Percentiles rank a stretch among this genome's conserved stretches.
phyloP scores from a whole-genome alignment of 2,113 vertebrate species.

The Artemisiospiza belli region DNA sequence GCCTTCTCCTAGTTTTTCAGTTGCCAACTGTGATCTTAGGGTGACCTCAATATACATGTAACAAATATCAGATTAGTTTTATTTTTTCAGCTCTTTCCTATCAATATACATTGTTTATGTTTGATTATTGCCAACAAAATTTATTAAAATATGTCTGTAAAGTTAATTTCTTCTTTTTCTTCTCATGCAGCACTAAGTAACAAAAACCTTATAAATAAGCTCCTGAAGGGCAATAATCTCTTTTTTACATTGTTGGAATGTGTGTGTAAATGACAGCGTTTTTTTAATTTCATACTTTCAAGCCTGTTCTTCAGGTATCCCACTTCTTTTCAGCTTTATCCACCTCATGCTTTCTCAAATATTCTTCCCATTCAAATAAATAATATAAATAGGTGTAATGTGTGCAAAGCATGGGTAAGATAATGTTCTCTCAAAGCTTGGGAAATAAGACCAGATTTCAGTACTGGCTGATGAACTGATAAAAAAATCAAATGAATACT shows the following conservation, averaged over 20 bases:
- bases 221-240: neutral
- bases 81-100: neutral
- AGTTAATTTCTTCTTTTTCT: neutral
- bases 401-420: neutral
- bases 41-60: neutral
- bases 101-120: neutral
- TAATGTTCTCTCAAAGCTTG: neutral
- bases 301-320: neutral
- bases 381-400: neutral
- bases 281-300: neutral
- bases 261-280: neutral
- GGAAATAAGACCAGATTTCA: neutral
- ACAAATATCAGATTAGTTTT: neutral
- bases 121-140: neutral
- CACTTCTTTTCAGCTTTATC: neutral
- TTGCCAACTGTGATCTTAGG: neutral
- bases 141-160: neutral
- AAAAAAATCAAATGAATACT: neutral
- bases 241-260: neutral
- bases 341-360: neutral
- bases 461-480: neutral
- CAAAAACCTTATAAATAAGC: neutral
- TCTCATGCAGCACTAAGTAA: neutral
- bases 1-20: neutral
- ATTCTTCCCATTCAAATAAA: neutral